Base-by-base conservation (phyloP, 2,888 invertebrate species). In the Macrosoma leucophasiata region DNA sequence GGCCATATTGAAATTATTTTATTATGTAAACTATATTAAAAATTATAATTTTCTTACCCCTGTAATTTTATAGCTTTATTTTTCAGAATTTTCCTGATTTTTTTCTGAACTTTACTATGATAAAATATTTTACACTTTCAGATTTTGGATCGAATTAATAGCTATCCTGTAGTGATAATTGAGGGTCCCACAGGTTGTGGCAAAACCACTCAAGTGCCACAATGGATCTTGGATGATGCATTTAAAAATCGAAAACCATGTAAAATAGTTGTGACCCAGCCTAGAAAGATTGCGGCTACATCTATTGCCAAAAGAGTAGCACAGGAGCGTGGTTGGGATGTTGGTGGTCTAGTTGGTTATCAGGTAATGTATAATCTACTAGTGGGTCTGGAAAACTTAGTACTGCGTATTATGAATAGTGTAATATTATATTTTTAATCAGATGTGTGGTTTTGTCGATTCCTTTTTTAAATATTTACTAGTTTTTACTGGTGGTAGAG, bases 111-210 rank as follows among this genome's bases (percentile, higher is more conserved):
- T 4, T 24, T 5, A 15, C 6, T 17, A 14, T 26, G 4, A 26
- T 13, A 15, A 8, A 17, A 12, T n/a, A n/a, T 17, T 13, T 14
- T 23, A 13, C 19, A 30, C n/a, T 36, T 32, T 8, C 56, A 93
- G 88, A 93, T 97, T 33, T 47, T 96, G 2, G 69, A 86, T 2
- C 84, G 87, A 28, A 88, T 97, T 6, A 78, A 86, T 10, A 81
- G 86, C 1, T 90, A 90, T 62, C 88, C 89, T 31, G 93, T 96
- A 0, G 87, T 93, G 1, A 87, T 98, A 7, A 89, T 99, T 24
- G 91, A 96, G 72, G 98, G 98, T 1, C 91, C 92, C 0, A 98
- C 98, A 0, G 98, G 98, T 1, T 97, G 97, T 66, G 98, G 98
- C 10, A 95, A 95, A 72, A 95, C 96, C 3, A 85, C 84, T 9